A percentile compares a stretch with the other conserved stretches of the same genome.
Conservation (phyloP, 2,888 invertebrate genomes). For the Merodon equestris region DNA sequence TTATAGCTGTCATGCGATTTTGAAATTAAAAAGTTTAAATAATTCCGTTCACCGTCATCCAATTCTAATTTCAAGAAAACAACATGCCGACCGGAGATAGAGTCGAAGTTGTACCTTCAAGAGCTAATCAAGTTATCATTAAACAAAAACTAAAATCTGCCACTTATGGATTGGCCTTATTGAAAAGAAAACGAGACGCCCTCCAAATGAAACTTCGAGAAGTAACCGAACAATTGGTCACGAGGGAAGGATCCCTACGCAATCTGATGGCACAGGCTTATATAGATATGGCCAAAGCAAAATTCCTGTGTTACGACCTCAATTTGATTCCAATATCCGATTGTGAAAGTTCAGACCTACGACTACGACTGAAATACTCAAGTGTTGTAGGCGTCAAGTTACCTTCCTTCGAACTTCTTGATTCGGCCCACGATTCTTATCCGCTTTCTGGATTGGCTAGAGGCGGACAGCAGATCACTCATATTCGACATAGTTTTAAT, state of each 20-base stretch:
- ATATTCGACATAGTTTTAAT: slow-evolving; percentile 70
- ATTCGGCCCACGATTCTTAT: slow-evolving; percentile 31
- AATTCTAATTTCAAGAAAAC: not conserved
- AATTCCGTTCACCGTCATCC: not conserved
- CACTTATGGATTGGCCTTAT: slow-evolving; percentile 72
- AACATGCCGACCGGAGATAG: slow-evolving; percentile 70
- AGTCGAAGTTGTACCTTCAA: slow-evolving; percentile 73
- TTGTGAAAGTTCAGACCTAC: slow-evolving; percentile 62
- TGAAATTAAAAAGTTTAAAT: too few relatives aligned
- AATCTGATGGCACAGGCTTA: slow-evolving; percentile 71
- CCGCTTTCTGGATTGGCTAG: slow-evolving; percentile 73
- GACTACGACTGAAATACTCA: slow-evolving; percentile 57
- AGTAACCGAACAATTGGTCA: slow-evolving; percentile 52
- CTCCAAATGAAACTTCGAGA: slow-evolving; percentile 73
- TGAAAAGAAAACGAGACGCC: slow-evolving; percentile 75
- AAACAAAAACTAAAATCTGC: slow-evolving; percentile 71
- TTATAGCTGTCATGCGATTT: too few relatives aligned
- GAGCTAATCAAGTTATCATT: slow-evolving; percentile 73
- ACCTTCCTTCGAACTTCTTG: slow-evolving; percentile 70
- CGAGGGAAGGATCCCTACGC: slow-evolving; percentile 55
- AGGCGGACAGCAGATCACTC: slow-evolving; percentile 73
- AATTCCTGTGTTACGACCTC: slow-evolving; percentile 72
- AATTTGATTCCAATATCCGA: slow-evolving; percentile 70
- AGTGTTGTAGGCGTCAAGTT: slow-evolving; percentile 73
- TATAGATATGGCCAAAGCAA: slow-evolving; percentile 74